Conservation (phyloP, 2,113 vertebrate species). For the Notiomystis cincta region DNA sequence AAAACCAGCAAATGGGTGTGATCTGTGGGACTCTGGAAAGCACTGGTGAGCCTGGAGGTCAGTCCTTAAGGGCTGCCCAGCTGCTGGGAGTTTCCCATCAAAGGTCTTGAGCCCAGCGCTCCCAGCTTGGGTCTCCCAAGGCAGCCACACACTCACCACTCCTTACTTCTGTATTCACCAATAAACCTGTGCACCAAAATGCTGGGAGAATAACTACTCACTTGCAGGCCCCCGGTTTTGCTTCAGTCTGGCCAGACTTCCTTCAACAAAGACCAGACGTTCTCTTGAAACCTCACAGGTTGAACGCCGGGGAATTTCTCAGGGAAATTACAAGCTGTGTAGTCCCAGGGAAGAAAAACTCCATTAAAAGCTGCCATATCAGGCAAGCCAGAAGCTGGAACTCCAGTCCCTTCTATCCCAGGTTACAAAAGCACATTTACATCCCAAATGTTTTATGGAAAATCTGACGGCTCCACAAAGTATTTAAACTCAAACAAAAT, state of each 20-base stretch:
- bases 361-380: background rate
- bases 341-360: background rate
- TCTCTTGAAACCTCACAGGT: background rate
- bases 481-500: background rate
- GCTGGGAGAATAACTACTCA: background rate
- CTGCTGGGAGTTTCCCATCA: background rate
- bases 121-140: background rate
- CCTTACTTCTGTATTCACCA: background rate
- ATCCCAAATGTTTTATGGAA: background rate
- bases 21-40: background rate
- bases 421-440: background rate
- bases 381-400: background rate
- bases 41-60: background rate
- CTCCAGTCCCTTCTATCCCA: background rate
- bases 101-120: background rate
- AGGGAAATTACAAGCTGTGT: background rate
- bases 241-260: background rate
- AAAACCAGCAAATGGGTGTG: background rate
- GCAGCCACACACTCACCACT: background rate
- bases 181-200: background rate
- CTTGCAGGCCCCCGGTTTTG: background rate
- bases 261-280: background rate
- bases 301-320: background rate
- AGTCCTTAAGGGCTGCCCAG: background rate
- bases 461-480: background rate